Evolutionary conservation across 2,888 invertebrate species (phyloP).

Genomic region (Neoascia interrupta): DNA sequence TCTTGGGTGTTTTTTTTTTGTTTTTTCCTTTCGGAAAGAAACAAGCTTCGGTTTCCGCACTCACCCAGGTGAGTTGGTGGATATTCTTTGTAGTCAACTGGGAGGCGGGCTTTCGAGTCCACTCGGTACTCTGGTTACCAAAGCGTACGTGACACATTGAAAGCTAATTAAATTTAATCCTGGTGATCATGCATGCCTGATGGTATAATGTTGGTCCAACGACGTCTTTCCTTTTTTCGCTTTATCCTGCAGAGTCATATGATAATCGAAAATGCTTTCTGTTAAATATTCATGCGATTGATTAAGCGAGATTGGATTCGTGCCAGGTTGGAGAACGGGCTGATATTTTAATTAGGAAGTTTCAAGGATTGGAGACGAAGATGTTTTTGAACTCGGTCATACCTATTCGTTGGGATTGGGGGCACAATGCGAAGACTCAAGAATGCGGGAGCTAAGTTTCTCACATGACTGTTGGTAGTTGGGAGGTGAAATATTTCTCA

Average conservation of each 20-base stretch:
- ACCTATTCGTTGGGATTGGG: neutral
- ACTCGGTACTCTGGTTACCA: conserved; percentile 16
- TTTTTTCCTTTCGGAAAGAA: neutral
- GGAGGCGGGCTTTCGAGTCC: conserved; percentile 1
- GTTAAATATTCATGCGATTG: conserved; percentile 65
- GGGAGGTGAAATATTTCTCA: too few species aligned
- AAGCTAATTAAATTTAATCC: conserved; percentile 71
- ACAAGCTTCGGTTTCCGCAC: too few species aligned
- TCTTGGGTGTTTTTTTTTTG: neutral
- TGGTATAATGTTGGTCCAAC: conserved; percentile 12
- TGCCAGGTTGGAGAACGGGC: conserved; percentile 34
- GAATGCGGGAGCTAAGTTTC: too few species aligned
- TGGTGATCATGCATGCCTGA: conserved; percentile 54
- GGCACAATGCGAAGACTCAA: too few species aligned
- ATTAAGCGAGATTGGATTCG: conserved; percentile 65
- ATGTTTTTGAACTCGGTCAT: neutral
- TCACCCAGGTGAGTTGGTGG: conserved; percentile 48
- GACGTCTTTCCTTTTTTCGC: conserved; percentile 8
- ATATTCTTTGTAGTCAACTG: conserved; percentile 31
- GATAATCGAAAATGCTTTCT: conserved; percentile 54
- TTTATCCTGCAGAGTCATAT: conserved; percentile 41
- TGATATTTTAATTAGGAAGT: conserved; percentile 61
- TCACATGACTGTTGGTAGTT: too few species aligned
- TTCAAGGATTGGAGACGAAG: conserved; percentile 7
- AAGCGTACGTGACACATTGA: conserved; percentile 69